Conservation (phyloP, 2,888 invertebrate species). For the Ferdinandea cuprea region DNA sequence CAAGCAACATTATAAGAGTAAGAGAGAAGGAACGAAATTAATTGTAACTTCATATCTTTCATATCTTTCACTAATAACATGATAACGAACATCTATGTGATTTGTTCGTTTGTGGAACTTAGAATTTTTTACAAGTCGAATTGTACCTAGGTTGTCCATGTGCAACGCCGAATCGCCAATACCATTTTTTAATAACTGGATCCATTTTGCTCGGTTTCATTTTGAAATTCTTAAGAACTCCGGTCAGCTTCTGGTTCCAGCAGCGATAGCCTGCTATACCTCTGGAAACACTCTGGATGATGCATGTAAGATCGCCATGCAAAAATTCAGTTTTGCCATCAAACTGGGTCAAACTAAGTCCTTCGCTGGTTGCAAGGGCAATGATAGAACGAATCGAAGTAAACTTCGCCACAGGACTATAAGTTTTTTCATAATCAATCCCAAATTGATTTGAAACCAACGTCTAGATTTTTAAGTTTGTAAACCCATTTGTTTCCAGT, state of each 20-base stretch:
- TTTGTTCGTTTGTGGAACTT: no score
- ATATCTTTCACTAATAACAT: slow-evolving; percentile 23
- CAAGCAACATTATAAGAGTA: no score
- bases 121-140: no score
- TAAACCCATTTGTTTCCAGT: slow-evolving; percentile 76
- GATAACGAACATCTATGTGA: no score
- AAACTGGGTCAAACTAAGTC: slow-evolving; percentile 54
- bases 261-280: slow-evolving; percentile 72
- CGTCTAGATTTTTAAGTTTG: slow-evolving; percentile 71
- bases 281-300: slow-evolving; percentile 58
- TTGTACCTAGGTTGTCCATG: slow-evolving; percentile 8
- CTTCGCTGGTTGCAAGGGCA: slow-evolving; percentile 52
- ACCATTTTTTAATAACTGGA: slow-evolving; percentile 39
- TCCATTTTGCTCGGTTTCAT: no score
- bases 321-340: slow-evolving; percentile 68
- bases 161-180: slow-evolving; percentile 46
- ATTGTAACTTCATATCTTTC: no score
- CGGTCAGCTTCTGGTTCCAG: slow-evolving; percentile 74
- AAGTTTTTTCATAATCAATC: slow-evolving; percentile 78
- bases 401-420: slow-evolving; percentile 77
- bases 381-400: slow-evolving; percentile 72
- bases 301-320: slow-evolving; percentile 55
- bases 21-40: no score
- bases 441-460: slow-evolving; percentile 71
- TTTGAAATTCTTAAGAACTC: no score